Base-by-base conservation (phyloP, 2,888 invertebrate genomes). In the Epirrhoe alternata region DNA sequence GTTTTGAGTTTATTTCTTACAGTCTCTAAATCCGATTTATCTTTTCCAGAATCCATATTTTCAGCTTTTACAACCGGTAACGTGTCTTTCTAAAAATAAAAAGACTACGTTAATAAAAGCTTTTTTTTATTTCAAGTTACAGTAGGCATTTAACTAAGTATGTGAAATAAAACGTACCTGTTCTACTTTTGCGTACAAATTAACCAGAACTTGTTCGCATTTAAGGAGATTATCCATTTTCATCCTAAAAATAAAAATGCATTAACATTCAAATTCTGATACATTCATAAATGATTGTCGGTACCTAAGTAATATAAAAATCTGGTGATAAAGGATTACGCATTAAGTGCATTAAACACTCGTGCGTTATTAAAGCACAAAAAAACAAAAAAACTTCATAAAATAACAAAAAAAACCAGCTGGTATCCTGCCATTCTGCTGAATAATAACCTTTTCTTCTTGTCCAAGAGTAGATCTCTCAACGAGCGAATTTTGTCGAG, bases 131-230 rank as follows among this genome's bases (percentile, higher is more conserved):
- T 35, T 12, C 50, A 14, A 17, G 5, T n/a, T n/a, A n/a, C n/a
- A n/a, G n/a, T n/a, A n/a, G n/a, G n/a, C 0, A 52, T 4, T 42
- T 14, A 6, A 47, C 6, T 14, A 47, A 6, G 6, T 61, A 17
- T 5, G 12, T 30, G 4, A 38, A 54, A 24, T 12, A 51, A 16
- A 49, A 51, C 66, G 3, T 64, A 83, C 96, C 94, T 95, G 94
- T 81, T 94, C 94, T 38, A 95, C 95, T 94, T 95, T 96, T 52
- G 94, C 90, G 76, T 95, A 94, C 71, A 96, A 91, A 85, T 95
- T 96, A 61, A 94, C 85, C 45, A 96, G 88, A 64, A 96, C 95
- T 80, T 95, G 95, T 86, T 96, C 96, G 82, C 96, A 96, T 87
- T 95, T 95, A 24, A 94, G 87, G 55, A 96, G 84, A 59, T 96